phyloP scores from a whole-genome alignment of 2,113 vertebrate genomes.

The Mobula birostris region DNA sequence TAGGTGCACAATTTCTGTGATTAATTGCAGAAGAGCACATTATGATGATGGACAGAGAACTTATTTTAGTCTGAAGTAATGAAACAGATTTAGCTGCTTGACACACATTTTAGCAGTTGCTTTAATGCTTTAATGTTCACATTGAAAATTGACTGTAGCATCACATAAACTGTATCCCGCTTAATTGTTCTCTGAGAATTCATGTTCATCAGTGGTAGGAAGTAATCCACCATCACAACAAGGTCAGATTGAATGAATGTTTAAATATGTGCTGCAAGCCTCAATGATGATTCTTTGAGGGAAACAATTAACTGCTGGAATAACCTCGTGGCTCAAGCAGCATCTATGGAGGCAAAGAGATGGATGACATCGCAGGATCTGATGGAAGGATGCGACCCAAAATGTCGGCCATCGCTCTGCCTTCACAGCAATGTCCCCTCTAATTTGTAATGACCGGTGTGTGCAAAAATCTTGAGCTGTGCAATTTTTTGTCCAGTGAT shows the following conservation, averaged over 20 bases:
- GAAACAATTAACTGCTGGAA: no score
- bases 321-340: no score
- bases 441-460: no score
- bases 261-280: not conserved
- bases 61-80: constrained; percentile 16
- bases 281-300: not conserved
- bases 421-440: no score
- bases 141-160: not conserved
- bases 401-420: no score
- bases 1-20: constrained; percentile 3
- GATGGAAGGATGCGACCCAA: no score
- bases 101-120: not conserved
- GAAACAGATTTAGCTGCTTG: constrained; percentile 2
- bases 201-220: not conserved
- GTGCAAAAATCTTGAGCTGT: no score
- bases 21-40: constrained; percentile 16
- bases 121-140: not conserved
- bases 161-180: not conserved
- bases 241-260: not conserved
- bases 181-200: not conserved
- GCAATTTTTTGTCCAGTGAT: no score
- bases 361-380: no score
- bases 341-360: no score
- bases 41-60: not conserved
- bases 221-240: not conserved